Evolutionary conservation across 2,888 invertebrate genomes (phyloP).

Genomic region (Lagria hirta): DNA sequence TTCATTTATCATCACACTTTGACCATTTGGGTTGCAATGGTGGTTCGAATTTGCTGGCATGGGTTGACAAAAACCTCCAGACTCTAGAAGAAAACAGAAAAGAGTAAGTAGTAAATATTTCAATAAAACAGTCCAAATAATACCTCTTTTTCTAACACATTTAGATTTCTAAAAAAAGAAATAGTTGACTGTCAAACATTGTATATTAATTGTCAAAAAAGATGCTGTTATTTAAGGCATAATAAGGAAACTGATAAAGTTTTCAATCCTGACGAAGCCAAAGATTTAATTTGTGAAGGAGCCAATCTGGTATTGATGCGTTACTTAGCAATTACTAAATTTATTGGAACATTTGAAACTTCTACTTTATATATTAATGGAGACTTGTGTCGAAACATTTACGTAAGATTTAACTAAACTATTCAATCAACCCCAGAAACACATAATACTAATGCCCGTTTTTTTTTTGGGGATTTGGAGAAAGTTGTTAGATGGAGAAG

Average conservation of each 20-base stretch:
- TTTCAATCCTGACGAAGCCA: constrained; percentile 57
- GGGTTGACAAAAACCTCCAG: constrained; percentile 62
- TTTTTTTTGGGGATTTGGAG: too few species aligned
- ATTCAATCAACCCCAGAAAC: background rate
- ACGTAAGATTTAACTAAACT: constrained; percentile 56
- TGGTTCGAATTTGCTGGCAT: constrained; percentile 62
- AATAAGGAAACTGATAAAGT: constrained; percentile 56
- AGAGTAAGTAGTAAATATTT: constrained; percentile 41
- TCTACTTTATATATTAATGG: constrained; percentile 63
- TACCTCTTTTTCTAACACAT: too few species aligned
- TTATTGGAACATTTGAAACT: constrained; percentile 59
- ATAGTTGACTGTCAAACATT: constrained; percentile 57
- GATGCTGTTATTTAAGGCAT: constrained; percentile 59
- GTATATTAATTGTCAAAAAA: constrained; percentile 59
- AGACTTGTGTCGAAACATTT: constrained; percentile 61
- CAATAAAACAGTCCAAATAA: constrained; percentile 1
- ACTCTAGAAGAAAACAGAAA: constrained; percentile 67
- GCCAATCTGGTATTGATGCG: constrained; percentile 63
- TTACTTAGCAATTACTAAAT: constrained; percentile 60
- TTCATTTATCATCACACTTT: constrained; percentile 63
- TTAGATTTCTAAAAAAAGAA: constrained; percentile 50
- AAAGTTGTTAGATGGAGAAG: too few species aligned
- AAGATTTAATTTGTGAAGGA: constrained; percentile 63
- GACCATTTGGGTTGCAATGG: constrained; percentile 60
- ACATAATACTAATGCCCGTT: background rate